phyloP scores from a whole-genome alignment of 2,888 invertebrate species.

The Lottia gigantea region DNA sequence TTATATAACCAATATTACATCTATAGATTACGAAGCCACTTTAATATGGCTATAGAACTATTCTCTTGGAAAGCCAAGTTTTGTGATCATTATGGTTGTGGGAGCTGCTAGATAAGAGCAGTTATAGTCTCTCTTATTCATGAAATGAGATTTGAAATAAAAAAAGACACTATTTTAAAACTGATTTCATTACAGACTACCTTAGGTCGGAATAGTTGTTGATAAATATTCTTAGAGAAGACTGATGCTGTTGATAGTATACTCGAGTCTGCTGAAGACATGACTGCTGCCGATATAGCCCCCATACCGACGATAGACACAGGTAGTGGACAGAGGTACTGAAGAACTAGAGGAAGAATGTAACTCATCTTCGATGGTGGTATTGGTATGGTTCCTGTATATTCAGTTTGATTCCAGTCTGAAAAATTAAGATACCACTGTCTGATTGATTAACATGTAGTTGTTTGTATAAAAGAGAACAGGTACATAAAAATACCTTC shows the following conservation, averaged over 20 bases:
- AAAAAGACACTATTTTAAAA: too few relatives aligned
- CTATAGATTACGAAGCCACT: too few relatives aligned
- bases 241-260: constrained; percentile 33
- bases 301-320: constrained; percentile 39
- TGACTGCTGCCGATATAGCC: constrained; percentile 39
- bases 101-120: too few relatives aligned
- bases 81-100: background rate
- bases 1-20: too few relatives aligned
- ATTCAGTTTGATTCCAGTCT: constrained; percentile 40
- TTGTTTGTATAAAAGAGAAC: too few relatives aligned
- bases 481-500: too few relatives aligned
- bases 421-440: background rate
- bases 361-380: constrained; percentile 20
- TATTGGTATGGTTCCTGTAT: constrained; percentile 24
- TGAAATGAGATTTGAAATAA: background rate
- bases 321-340: constrained; percentile 35
- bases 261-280: constrained; percentile 42
- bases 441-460: too few relatives aligned
- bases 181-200: background rate
- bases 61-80: too few relatives aligned
- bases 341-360: constrained; percentile 34
- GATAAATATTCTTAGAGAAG: constrained; percentile 36
- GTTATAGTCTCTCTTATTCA: too few relatives aligned
- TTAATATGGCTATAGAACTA: too few relatives aligned
- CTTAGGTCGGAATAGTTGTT: constrained; percentile 30